phyloP scores from a whole-genome alignment of 2,888 invertebrate genomes.

The Ornithoptera alexandrae region DNA sequence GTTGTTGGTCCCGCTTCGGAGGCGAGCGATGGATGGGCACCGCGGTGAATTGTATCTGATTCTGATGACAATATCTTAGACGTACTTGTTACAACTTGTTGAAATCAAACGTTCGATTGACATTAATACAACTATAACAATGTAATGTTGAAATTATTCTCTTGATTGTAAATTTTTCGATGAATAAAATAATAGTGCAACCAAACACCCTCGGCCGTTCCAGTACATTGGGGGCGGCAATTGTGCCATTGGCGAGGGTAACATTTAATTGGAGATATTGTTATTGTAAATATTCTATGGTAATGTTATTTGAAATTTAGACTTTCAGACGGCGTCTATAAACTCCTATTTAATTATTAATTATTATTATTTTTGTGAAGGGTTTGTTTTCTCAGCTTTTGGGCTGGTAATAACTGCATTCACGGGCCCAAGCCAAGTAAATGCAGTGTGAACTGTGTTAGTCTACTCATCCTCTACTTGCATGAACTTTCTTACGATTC shows the following conservation, averaged over 20 bases:
- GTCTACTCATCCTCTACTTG: too few species aligned
- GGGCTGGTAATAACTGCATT: too few species aligned
- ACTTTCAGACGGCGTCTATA: conserved; percentile 22
- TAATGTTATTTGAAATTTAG: conserved; percentile 30
- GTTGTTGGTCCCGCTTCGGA: background rate
- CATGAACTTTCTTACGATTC: too few species aligned
- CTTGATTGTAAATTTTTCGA: background rate
- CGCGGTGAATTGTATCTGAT: conserved; percentile 30
- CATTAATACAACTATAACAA: background rate
- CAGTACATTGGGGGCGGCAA: too few species aligned
- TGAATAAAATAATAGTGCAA: background rate
- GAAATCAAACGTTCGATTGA: background rate
- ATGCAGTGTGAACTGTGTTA: too few species aligned
- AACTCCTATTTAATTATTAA: conserved; percentile 15
- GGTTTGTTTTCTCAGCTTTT: too few species aligned
- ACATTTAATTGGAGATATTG: conserved; percentile 23
- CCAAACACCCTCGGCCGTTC: too few species aligned
- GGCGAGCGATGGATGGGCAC: background rate
- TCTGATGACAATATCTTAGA: conserved; percentile 31
- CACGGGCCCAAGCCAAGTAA: too few species aligned
- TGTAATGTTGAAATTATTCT: background rate
- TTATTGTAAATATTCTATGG: conserved; percentile 42
- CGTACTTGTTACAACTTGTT: conserved; percentile 19
- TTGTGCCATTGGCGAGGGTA: too few species aligned
- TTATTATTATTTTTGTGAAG: background rate